Base-by-base conservation (phyloP, 2,113 vertebrate genomes). In the Leucopsar rothschildi region DNA sequence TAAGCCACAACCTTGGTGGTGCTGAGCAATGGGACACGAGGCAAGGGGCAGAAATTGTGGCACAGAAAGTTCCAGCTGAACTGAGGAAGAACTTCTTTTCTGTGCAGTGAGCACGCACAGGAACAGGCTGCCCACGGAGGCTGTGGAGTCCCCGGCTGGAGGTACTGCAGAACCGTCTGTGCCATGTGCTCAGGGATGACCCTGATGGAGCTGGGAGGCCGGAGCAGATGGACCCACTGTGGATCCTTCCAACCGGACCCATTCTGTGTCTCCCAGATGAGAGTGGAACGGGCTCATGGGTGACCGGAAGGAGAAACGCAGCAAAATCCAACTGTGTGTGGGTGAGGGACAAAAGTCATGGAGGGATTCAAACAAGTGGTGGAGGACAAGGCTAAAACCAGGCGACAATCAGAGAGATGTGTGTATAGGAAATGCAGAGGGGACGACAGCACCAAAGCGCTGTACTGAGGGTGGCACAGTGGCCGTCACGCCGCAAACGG, bases 401-500 rank as follows among this genome's bases (percentile, higher is more conserved):
- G 53, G 27, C n/a, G 44, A 40, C 40, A 24, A 16, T 55, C 56
- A 12, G 50, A 47, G 17, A 68, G 37, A 85, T 16, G 11, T 2
- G 7, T 33, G 22, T 17, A 61, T 1, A 80, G 53, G 72, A 82
- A 71, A 69, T 1, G 11, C n/a, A 52, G 47, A n/a, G 27, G 21
- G 21, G 17, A 44, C 0, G 0, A 21, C 55, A 47, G 60, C 70
- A 69, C 28, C 27, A 1, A 23, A 35, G 27, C 56, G n/a, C 37
- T 37, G 39, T 24, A 29, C 19, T 25, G 1, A 21, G 12, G 9
- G 29, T 14, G 27, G 40, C 33, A 65, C 37, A 17, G 42, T 2
- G 37, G 37, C n/a, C 1, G 0, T 27, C 9, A 22, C 1, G 21
- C 57, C 28, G 8, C 15, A 4, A 44, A 69, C 29, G 2, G 1